These are phyloP conservation scores for Blennius ocellaris DNA, from an alignment of 2,113 vertebrate genomes.

Conservation along the genomic window DNA sequence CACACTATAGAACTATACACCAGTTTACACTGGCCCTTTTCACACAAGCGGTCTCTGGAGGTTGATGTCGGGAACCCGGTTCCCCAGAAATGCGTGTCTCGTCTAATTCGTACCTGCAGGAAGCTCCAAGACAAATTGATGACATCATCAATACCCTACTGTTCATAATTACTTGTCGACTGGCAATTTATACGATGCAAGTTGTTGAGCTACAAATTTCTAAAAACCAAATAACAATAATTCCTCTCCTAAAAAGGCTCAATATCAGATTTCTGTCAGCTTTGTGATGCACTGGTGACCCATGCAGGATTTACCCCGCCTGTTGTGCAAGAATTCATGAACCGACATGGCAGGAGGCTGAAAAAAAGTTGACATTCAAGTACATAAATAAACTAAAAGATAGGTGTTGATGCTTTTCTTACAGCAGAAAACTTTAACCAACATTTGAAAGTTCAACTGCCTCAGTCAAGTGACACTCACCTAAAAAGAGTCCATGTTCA, in stretches of 20 bases:
- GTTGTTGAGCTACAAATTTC: conserved; percentile 46
- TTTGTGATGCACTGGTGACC: not conserved
- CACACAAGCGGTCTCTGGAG: not conserved
- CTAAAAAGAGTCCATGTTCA: not conserved
- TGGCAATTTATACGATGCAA: conserved; percentile 36
- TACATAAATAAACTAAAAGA: no score
- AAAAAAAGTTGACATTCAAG: no score
- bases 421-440: no score
- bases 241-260: conserved; percentile 37
- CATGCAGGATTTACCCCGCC: no score
- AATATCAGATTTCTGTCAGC: conserved; percentile 31
- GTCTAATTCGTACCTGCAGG: conserved; percentile 47
- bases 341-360: no score
- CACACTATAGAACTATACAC: no score
- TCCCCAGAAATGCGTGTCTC: conserved; percentile 30
- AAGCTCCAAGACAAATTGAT: conserved; percentile 35
- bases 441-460: no score
- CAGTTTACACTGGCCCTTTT: no score
- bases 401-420: no score
- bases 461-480: no score
- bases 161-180: conserved; percentile 54
- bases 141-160: conserved; percentile 64
- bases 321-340: no score
- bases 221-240: conserved; percentile 29
- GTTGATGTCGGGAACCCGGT: conserved; percentile 34